Base-by-base conservation (phyloP, 2,888 invertebrate species). In the Lypha dubia region DNA sequence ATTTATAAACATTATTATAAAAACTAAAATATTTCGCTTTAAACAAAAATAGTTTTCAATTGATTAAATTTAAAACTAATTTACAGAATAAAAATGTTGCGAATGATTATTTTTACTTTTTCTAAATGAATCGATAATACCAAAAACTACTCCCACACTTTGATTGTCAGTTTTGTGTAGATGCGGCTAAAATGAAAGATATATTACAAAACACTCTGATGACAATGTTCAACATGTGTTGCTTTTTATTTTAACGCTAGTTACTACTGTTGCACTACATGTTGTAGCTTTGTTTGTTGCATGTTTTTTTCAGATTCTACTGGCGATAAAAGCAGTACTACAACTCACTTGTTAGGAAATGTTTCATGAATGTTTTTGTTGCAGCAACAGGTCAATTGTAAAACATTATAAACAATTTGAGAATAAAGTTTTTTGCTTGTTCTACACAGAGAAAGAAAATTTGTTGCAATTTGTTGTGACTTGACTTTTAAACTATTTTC, bases 141-240 rank as follows among this genome's bases (percentile, higher is more conserved):
- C n/a, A 63, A 63, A 63, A 75, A 65, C 15, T n/a, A 56, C 83
- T 73, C 77, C 83, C 83, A 82, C 82, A 58, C 46, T 56, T 76
- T 38, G 35, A 67, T 38, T 53, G 22, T 56, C 53, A 56, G 44
- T 38, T 38, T 38, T 77, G n/a, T 38, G 13, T 17, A 9, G 20
- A 53, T 35, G 70, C 65, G 32, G 62, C 58, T 32, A 8, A 22
- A 53, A 58, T 9, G 7, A 65, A 82, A 71, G 58, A 82, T 73
- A 75, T 74, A 75, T 70, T 67, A 71, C 35, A 65, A 67, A 58
- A 51, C 65, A 56, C 53, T 75, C 70, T 20, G 56, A 63, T 79
- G 49, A 70, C 79, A 79, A 68, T 58, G 46, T 75, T 44, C 22
- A 76, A 84, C 84, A 84, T 80, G 51, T 84, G 79, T 84, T 80